Base-by-base conservation (phyloP, 2,797 vertebrate genomes). In the Argyrosomus regius region DNA sequence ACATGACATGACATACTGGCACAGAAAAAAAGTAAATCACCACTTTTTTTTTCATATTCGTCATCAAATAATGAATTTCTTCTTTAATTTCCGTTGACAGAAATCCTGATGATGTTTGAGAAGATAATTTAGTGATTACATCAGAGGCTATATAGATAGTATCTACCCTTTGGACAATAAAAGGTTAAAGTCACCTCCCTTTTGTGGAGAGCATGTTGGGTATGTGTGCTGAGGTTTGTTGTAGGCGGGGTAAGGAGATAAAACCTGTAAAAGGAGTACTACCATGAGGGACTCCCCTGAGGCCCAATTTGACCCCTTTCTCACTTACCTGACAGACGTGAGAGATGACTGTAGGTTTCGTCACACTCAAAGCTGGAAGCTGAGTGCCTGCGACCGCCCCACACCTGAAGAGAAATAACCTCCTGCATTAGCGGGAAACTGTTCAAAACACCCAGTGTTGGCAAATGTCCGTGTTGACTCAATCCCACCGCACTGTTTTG, bases 291-390 rank as follows among this genome's bases (percentile, higher is more conserved):
- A 90, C 85, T 92, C 78, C 76, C 87, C 85, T 50, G 3, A 24
- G 39, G 53, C 49, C 70, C 81, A 45, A 45, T 64, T 77, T 77
- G 68, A 56, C 62, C 84, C 67, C 43, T 28, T 26, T 78, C 50
- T 67, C 52, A 49, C 14, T 84, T 63, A 89, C 85, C 74, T 72
- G 70, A 65, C 56, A 78, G 46, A 74, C 22, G 54, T 16, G 69
- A 78, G 88, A 91, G 39, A 91, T 91, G 91, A 93, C 88, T 90
- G 72, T 84, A 39, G 78, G 88, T 92, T 91, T 93, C 84, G 5
- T 68, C 74, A 83, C 67, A 92, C 83, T 92, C 88, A 93, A 53
- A 93, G 78, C 89, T 85, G 85, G 83, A 92, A 72, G 80, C 35
- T 13, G 48, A 17, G 24, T 72, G 65, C n/a, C 74, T 43, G 14